phyloP scores from a whole-genome alignment of 2,113 vertebrate species.

The Ibidorhyncha struthersii region DNA sequence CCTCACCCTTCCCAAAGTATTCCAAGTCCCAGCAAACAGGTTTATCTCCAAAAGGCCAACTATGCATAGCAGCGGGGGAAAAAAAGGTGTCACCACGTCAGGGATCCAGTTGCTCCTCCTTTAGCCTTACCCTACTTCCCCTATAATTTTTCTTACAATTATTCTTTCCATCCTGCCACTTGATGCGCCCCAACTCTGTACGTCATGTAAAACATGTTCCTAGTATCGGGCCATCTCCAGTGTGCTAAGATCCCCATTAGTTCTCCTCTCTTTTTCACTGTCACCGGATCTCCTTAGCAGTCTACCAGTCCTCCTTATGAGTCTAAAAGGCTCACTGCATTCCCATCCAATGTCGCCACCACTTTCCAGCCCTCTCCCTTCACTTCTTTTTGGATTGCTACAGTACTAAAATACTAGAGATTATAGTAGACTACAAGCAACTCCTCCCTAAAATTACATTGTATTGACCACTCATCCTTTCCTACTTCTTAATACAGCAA shows the following conservation, averaged over 20 bases:
- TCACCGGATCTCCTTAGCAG: not conserved
- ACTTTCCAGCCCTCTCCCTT: not conserved
- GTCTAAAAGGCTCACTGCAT: not conserved
- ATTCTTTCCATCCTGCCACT: not conserved
- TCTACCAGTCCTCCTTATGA: not conserved
- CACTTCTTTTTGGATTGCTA: not conserved
- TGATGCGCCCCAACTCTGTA: not conserved
- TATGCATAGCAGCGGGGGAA: not conserved
- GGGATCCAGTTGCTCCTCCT: not conserved
- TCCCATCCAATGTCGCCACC: not conserved
- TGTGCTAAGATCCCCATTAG: not conserved
- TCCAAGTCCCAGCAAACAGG: not conserved
- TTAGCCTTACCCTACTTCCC: not conserved
- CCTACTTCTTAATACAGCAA: not conserved
- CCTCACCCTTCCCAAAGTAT: not conserved
- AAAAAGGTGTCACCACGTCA: not conserved
- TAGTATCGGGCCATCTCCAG: not conserved
- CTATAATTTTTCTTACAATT: not conserved
- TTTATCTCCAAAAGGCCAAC: not conserved
- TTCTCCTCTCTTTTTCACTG: not conserved
- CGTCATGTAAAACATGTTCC: not conserved
- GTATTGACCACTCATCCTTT: not conserved
- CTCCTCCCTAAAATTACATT: not conserved
- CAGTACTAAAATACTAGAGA: not conserved
- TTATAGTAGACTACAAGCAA: not conserved